Base-by-base conservation (phyloP, 2,113 vertebrate genomes). In the Noctilio leporinus region DNA sequence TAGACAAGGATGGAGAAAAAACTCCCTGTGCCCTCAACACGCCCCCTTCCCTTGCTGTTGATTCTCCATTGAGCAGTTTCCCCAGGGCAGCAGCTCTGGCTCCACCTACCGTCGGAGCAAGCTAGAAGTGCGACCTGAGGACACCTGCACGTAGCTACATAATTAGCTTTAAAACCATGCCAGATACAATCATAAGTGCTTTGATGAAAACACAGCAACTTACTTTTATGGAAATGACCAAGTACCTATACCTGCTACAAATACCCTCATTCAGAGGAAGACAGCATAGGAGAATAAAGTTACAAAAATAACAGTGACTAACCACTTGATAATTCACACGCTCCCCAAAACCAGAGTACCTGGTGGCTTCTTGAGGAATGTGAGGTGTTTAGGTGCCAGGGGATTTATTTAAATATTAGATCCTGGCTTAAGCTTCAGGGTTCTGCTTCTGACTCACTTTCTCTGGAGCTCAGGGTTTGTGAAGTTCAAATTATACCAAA, bases 291-390 rank as follows among this genome's bases (percentile, higher is more conserved):
- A 91, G 73, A 93, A 24, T 16, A 55, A 9, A 38, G 43, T 49
- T 91, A 76, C 67, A 77, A 91, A 96, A 97, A 91, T 93, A 96
- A 90, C 93, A 0, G 75, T 97, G 89, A 94, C 95, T 91, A 93
- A 91, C n/a, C 35, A 15, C 30, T 45, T 88, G 76, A 73, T 72
- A 90, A 90, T 51, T 59, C 35, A 93, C 65, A 73, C 14, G 26
- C 89, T 77, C 35, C 65, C 77, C 24, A 90, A 77, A 43, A 73
- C 73, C 89, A 76, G 86, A 86, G 43, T 4, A 81, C 77, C 77
- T 38, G 57, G 85, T 47, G 77, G 26, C 83, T 94, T 91, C 62
- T 22, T 77, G 43, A 59, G 43, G 59, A 59, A 84, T 15, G 15
- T 47, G 77, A 88, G 43, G 77, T 35, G 15, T 43, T 49, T 24